Evolutionary conservation across 1,140 invertebrate genomes (phyloP), one percentile per base, ranked within the genome.

Genomic region (Zeugodacus cucurbitae): DNA sequence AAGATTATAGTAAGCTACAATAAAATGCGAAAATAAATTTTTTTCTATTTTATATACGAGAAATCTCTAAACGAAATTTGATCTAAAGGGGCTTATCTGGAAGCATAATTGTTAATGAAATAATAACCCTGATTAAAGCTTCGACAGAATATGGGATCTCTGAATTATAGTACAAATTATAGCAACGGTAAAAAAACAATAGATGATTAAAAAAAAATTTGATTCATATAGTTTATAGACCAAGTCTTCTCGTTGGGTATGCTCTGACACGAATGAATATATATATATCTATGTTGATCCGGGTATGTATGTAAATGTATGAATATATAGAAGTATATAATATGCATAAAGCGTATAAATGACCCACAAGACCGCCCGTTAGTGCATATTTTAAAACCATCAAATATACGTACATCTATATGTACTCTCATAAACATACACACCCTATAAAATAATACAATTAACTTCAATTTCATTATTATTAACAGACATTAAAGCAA

Each of bases 391-490:
- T 67, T 67, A 29, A 32, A 67, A 8, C 11, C 62, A n/a, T n/a
- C n/a, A n/a, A n/a, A 34, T 32, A 8, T 4, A 29, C 10, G 14
- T 29, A 67, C 29, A 62, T n/a, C 4, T 3, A 54, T 54, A 1
- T 17, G 17, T 54, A 54, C 48, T 10, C 17, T 10, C 48, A 54
- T 54, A 54, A 17, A 54, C 8, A 5, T 62, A 29, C 59, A 62
- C 22, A 26, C 22, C 59, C 59, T 62, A 26, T 62, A 67, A 67
- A 67, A 32, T 34, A 67, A 67, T 67, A 67, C 26, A 67, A 67
- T 67, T 67, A 67, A 67, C 62, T 67, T 67, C 62, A 67, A 67
- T 67, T 67, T 67, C 62, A 67, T 67, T 67, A 67, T 67, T 32
- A 62, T 62, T 29, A 62, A 62, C 59, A 20, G 48, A 14, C 62